These are phyloP conservation scores for Sinocyclocheilus anophthalmus DNA, from an alignment of 2,113 vertebrate genomes.

Conservation along the genomic window DNA sequence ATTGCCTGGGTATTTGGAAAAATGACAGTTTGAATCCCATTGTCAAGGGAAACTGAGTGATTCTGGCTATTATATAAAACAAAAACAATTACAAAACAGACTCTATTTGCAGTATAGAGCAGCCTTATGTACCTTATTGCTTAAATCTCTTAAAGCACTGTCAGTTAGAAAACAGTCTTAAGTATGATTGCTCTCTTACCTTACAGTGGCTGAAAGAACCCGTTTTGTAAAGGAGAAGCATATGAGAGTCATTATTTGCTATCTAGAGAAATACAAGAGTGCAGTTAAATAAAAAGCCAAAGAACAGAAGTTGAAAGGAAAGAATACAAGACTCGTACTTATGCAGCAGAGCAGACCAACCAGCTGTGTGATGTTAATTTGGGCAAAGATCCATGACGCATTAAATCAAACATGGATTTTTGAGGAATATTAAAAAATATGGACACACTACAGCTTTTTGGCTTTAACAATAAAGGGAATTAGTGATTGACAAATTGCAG, in stretches of 20 bases:
- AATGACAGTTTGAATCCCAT: conserved; percentile 26
- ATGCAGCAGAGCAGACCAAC: background rate
- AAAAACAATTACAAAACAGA: background rate
- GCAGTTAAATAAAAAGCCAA: background rate
- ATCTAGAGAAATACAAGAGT: background rate
- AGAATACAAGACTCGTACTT: background rate
- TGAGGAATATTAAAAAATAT: background rate
- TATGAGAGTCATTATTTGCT: conserved; percentile 10
- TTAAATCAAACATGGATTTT: background rate
- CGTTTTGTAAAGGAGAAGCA: background rate
- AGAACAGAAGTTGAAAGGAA: background rate
- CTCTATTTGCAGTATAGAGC: background rate
- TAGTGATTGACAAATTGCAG: conserved; percentile 67
- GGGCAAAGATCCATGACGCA: background rate
- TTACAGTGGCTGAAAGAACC: background rate
- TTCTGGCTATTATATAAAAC: background rate
- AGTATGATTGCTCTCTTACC: conserved; percentile 10
- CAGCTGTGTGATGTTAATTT: background rate
- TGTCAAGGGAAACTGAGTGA: conserved; percentile 1
- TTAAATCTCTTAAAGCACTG: background rate
- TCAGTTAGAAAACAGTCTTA: background rate
- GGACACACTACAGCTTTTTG: background rate
- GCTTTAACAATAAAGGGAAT: conserved; percentile 36
- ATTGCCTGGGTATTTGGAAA: conserved; percentile 6
- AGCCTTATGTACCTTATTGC: background rate